These are phyloP conservation scores for Neodiprion fabricii DNA, from an alignment of 1,140 invertebrate species.

Conservation along the genomic window DNA sequence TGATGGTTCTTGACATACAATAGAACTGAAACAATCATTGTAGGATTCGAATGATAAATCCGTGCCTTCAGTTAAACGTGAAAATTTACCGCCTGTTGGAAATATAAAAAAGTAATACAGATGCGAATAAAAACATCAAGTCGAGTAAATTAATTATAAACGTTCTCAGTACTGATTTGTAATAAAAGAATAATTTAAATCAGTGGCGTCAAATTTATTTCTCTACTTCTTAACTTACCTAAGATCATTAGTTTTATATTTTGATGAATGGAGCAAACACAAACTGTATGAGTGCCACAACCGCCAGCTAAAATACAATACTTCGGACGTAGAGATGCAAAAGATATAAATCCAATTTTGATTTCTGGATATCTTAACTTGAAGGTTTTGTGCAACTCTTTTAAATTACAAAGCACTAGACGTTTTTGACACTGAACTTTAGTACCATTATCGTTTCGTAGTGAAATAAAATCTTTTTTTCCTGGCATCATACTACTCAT, in stretches of 20 bases:
- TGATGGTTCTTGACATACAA: slow-evolving; percentile 14
- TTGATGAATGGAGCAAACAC: slow-evolving; percentile 36
- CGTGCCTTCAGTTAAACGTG: background rate
- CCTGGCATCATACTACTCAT: slow-evolving; percentile 25
- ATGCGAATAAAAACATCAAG: no score
- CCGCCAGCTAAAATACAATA: slow-evolving; percentile 32
- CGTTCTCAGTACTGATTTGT: no score
- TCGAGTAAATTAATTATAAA: no score
- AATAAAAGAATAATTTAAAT: no score
- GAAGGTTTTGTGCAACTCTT: slow-evolving; percentile 19
- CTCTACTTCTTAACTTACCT: background rate
- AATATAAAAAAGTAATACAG: background rate
- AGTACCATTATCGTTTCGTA: slow-evolving; percentile 26
- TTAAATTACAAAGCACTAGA: slow-evolving; percentile 25
- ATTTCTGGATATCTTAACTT: slow-evolving; percentile 21
- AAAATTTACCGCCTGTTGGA: slow-evolving; percentile 15
- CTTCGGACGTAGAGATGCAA: slow-evolving; percentile 31
- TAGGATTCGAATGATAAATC: slow-evolving; percentile 10
- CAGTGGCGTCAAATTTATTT: no score
- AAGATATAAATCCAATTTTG: slow-evolving; percentile 35
- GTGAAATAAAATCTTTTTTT: slow-evolving; percentile 29
- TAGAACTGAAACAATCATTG: slow-evolving; percentile 18
- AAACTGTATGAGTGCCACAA: slow-evolving; percentile 33
- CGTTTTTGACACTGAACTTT: slow-evolving; percentile 27
- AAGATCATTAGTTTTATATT: slow-evolving; percentile 36